Evolutionary conservation across 2,888 invertebrate genomes (phyloP).

Genomic region (Diaperis boleti): DNA sequence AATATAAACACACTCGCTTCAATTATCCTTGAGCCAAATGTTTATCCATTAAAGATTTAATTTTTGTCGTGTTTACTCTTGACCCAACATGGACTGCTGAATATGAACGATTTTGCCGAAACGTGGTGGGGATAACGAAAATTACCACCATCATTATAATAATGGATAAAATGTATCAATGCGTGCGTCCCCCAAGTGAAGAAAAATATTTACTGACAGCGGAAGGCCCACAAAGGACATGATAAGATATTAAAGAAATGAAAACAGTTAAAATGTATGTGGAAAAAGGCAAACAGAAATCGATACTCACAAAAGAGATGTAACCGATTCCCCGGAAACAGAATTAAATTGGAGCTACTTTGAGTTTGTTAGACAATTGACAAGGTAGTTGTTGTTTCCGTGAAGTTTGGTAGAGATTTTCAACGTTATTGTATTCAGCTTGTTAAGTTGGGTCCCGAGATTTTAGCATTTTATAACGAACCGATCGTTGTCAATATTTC

Average conservation of each 20-base stretch:
- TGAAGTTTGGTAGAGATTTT: conserved; percentile 6
- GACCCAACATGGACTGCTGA: neutral
- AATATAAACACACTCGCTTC: conserved; percentile 18
- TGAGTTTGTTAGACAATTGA: conserved; percentile 21
- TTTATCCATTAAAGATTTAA: conserved; percentile 21
- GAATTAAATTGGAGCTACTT: conserved; percentile 25
- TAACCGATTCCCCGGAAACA: conserved; percentile 16
- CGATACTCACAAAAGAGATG: conserved; percentile 27
- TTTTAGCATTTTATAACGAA: neutral
- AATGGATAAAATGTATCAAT: conserved; percentile 7
- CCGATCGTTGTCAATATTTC: neutral
- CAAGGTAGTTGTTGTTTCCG: conserved; percentile 11
- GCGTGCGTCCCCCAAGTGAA: neutral
- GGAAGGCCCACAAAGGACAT: neutral
- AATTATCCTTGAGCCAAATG: conserved; percentile 32
- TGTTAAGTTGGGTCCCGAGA: neutral
- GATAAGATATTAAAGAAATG: conserved; percentile 5
- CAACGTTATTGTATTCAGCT: neutral
- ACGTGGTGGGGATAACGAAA: neutral
- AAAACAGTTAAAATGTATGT: conserved; percentile 4
- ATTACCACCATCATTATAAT: neutral
- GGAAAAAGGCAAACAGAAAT: conserved; percentile 14
- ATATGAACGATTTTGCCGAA: neutral
- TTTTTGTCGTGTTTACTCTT: conserved; percentile 27
- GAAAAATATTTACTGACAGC: neutral